Percentiles rank a stretch among this genome's conserved stretches.
Conservation (phyloP, 92 coral and sea anemone species). For the Phenganax stokvisi region DNA sequence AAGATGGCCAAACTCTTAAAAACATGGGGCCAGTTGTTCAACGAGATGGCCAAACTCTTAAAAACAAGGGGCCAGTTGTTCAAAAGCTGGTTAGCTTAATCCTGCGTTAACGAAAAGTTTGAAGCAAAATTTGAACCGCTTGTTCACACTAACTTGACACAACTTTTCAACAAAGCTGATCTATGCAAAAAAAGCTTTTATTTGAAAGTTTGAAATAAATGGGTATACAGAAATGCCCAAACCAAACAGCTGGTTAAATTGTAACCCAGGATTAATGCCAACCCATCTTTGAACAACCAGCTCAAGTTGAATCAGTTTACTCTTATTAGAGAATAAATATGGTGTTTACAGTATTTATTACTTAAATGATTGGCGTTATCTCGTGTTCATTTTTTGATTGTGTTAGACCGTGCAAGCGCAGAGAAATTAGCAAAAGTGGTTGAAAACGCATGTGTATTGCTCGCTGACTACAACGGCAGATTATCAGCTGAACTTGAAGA, state of each 20-base stretch:
- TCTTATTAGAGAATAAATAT: too few relatives aligned
- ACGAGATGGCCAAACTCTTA: background rate
- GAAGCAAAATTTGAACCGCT: background rate
- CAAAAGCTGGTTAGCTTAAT: too few relatives aligned
- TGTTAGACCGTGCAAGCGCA: slow-evolving; percentile 86
- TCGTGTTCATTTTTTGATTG: background rate
- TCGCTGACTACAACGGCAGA: slow-evolving; percentile 96
- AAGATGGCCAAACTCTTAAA: background rate
- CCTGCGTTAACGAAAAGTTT: too few relatives aligned
- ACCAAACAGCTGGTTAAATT: too few relatives aligned
- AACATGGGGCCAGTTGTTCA: too few relatives aligned
- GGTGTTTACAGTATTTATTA: background rate
- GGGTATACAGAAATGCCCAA: too few relatives aligned
- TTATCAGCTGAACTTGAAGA: slow-evolving; percentile 95
- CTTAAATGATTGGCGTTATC: background rate
- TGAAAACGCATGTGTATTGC: slow-evolving; percentile 84
- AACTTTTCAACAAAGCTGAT: background rate
- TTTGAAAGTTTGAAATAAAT: background rate
- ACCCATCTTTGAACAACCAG: too few relatives aligned
- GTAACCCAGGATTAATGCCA: too few relatives aligned
- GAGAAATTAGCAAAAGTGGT: slow-evolving; percentile 85
- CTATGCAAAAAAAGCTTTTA: background rate
- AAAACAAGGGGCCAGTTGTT: too few relatives aligned
- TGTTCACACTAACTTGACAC: background rate
- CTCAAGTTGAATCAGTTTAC: too few relatives aligned